Conservation (phyloP, 2,888 invertebrate species). For the Schizaphis graminum region DNA sequence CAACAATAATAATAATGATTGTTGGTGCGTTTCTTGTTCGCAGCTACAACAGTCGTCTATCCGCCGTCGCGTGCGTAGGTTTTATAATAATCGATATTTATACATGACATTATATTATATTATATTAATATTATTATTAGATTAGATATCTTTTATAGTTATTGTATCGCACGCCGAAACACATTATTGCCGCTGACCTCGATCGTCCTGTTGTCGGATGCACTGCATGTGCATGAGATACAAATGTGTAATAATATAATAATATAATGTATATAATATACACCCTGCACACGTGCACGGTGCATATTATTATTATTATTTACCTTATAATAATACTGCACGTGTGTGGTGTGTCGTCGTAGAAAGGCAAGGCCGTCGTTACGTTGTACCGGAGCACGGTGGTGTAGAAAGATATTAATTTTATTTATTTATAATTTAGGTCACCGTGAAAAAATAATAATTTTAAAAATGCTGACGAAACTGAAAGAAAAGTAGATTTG, state of each 20-base stretch:
- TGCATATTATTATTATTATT: neutral
- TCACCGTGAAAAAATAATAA: neutral
- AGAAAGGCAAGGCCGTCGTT: neutral
- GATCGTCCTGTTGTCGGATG: constrained; percentile 7
- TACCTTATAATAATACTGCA: neutral
- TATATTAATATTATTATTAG: neutral
- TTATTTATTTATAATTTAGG: neutral
- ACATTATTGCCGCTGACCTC: constrained; percentile 22
- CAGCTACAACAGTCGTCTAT: neutral
- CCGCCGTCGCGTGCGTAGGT: neutral
- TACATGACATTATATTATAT: neutral
- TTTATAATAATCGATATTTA: constrained; percentile 8
- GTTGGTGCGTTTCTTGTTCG: neutral
- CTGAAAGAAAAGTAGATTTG: neutral
- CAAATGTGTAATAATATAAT: neutral
- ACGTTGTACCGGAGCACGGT: neutral
- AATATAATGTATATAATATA: neutral
- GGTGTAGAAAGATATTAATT: neutral
- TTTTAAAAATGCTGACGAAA: neutral
- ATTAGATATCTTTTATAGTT: neutral
- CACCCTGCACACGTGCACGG: constrained; percentile 2
- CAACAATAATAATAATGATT: neutral
- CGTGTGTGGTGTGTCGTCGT: neutral
- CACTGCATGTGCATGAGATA: neutral
- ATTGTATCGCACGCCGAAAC: constrained; percentile 1